Conservation (phyloP, 2,888 invertebrate genomes). For the Aproaerema taeniolella region DNA sequence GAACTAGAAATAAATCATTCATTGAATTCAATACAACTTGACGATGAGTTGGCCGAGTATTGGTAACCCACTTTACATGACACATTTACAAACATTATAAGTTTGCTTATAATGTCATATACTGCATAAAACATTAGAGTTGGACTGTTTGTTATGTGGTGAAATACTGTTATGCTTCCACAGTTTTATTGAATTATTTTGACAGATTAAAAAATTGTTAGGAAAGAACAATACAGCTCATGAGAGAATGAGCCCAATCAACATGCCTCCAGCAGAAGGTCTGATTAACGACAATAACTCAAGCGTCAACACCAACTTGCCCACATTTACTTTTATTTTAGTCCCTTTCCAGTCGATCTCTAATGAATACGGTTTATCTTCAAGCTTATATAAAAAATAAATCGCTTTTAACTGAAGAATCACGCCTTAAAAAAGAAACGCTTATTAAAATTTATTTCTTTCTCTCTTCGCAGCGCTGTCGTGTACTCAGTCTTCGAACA, state of each 20-base stretch:
- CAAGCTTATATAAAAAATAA: constrained; percentile 76
- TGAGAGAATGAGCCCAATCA: constrained; percentile 48
- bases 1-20: constrained; percentile 29
- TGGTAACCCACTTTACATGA: constrained; percentile 17
- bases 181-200: constrained; percentile 2
- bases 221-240: constrained; percentile 53
- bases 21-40: constrained; percentile 30
- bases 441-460: constrained; percentile 78
- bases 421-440: constrained; percentile 77
- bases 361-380: constrained; percentile 77
- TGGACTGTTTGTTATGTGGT: not conserved
- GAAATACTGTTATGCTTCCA: not conserved
- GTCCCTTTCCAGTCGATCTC: constrained; percentile 74
- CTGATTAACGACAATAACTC: constrained; percentile 75
- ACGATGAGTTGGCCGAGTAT: constrained; percentile 26
- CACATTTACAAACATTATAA: constrained; percentile 2
- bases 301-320: constrained; percentile 66
- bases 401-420: constrained; percentile 77
- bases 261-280: constrained; percentile 52
- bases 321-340: constrained; percentile 70
- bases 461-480: constrained; percentile 72
- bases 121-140: not conserved
- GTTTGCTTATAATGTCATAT: not conserved
- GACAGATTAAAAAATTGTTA: constrained; percentile 38
- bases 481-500: constrained; percentile 71